Evolutionary conservation across 37 sponge, comb jelly and placozoan genomes (phyloP).

Genomic region (Corticium candelabrum): DNA sequence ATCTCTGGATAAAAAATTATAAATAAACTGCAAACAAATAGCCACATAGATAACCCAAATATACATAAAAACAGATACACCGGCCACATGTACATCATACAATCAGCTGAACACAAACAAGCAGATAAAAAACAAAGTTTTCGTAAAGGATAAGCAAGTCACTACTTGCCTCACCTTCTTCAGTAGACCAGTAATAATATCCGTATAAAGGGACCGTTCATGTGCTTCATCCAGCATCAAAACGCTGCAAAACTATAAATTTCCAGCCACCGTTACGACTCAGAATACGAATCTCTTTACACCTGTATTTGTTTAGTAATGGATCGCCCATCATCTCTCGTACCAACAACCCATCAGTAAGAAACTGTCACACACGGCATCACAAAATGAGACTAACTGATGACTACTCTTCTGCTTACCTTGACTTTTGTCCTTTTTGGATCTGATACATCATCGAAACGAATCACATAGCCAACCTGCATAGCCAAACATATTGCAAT

Average conservation of each 20-base stretch:
- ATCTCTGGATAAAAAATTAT: too few species aligned
- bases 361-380: conserved; percentile 33
- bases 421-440: conserved; percentile 61
- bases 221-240: conserved; percentile 96
- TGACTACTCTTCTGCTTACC: conserved; percentile 14
- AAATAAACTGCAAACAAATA: not conserved
- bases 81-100: too few species aligned
- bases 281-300: not conserved
- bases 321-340: conserved; percentile 98
- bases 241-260: conserved; percentile 35
- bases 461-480: conserved; percentile 78
- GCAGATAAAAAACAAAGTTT: not conserved
- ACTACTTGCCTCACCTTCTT: conserved; percentile 47
- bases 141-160: not conserved
- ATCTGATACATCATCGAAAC: conserved; percentile 80
- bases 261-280: not conserved
- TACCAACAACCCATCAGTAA: conserved; percentile 86
- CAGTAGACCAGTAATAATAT: conserved; percentile 72
- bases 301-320: conserved; percentile 77
- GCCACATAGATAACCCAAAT: not conserved
- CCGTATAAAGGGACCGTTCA: conserved; percentile 88
- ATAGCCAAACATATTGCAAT: too few species aligned
- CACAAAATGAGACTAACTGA: not conserved
- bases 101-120: not conserved
- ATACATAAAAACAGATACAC: not conserved